These are phyloP conservation scores for Latheticus oryzae DNA, from an alignment of 2,888 invertebrate genomes.

Conservation along the genomic window DNA sequence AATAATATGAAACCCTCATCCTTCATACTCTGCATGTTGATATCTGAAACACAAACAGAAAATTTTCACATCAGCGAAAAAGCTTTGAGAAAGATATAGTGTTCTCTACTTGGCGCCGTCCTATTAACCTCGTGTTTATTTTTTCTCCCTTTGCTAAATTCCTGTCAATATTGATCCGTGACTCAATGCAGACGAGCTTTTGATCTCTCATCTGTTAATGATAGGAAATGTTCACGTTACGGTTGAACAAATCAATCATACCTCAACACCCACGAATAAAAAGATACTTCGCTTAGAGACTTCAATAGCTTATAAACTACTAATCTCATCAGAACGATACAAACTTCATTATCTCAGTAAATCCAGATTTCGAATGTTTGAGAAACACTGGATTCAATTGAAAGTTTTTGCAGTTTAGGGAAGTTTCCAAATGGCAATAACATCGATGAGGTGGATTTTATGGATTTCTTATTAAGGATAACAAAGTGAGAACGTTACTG, in stretches of 20 bases:
- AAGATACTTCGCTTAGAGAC: conserved; percentile 10
- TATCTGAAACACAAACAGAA: conserved; percentile 45
- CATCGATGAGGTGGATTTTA: conserved; percentile 14
- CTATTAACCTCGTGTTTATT: conserved; percentile 13
- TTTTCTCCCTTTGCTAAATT: conserved; percentile 16
- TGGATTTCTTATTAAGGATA: conserved; percentile 14
- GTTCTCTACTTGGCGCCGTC: conserved; percentile 8
- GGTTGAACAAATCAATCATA: conserved; percentile 25
- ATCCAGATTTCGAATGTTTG: conserved; percentile 7
- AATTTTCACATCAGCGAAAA: background rate
- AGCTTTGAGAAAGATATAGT: background rate
- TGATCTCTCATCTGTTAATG: conserved; percentile 40
- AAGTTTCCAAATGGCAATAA: background rate
- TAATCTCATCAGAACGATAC: too few relatives aligned
- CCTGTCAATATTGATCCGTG: conserved; percentile 31
- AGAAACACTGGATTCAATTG: conserved; percentile 1
- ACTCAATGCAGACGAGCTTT: conserved; percentile 21
- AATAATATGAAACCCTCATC: conserved; percentile 40
- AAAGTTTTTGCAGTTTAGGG: background rate
- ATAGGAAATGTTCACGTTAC: conserved; percentile 24
- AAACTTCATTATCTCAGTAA: conserved; percentile 15
- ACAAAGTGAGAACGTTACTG: conserved; percentile 13
- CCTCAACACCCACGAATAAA: conserved; percentile 21
- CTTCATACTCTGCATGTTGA: conserved; percentile 45
- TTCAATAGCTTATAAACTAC: too few relatives aligned